Evolutionary conservation across 2,888 invertebrate species (phyloP).

Genomic region (Lasioglossum vierecki): DNA sequence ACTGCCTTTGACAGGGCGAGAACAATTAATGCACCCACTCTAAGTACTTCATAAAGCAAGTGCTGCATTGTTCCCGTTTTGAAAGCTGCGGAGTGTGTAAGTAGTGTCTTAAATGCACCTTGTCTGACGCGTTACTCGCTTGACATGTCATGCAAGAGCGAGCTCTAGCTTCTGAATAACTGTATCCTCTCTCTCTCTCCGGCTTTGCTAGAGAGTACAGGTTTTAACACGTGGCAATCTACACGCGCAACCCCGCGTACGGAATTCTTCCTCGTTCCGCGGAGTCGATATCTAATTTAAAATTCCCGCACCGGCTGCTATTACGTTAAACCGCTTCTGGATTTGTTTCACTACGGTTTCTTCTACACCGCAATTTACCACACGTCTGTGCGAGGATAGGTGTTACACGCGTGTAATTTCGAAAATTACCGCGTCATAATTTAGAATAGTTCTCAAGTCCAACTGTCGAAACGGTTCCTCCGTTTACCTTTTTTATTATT

Average conservation of each 20-base stretch:
- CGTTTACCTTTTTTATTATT: not conserved
- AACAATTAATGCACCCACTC: conserved; percentile 51
- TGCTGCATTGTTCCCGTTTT: conserved; percentile 52
- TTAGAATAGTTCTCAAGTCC: not conserved
- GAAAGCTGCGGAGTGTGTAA: conserved; percentile 51
- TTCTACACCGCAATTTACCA: not conserved
- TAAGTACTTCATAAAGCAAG: conserved; percentile 52
- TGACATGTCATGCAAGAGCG: conserved; percentile 39
- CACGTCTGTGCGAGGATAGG: not conserved
- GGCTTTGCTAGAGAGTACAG: not conserved
- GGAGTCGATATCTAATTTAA: not conserved
- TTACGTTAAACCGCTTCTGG: conserved; percentile 4
- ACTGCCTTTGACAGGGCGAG: conserved; percentile 48
- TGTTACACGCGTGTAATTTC: not conserved
- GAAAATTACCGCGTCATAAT: not conserved
- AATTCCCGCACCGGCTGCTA: not conserved
- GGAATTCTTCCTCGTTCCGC: not conserved
- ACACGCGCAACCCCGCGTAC: not conserved
- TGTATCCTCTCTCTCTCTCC: conserved; percentile 22
- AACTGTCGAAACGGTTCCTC: not conserved
- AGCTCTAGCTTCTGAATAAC: conserved; percentile 33
- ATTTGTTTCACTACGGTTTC: not conserved
- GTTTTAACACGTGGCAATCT: conserved; percentile 35
- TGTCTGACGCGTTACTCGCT: conserved; percentile 44
- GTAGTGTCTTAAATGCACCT: conserved; percentile 53